These are phyloP conservation scores for Anolis sagrei DNA, from an alignment of 2,113 vertebrate genomes.

Conservation along the genomic window DNA sequence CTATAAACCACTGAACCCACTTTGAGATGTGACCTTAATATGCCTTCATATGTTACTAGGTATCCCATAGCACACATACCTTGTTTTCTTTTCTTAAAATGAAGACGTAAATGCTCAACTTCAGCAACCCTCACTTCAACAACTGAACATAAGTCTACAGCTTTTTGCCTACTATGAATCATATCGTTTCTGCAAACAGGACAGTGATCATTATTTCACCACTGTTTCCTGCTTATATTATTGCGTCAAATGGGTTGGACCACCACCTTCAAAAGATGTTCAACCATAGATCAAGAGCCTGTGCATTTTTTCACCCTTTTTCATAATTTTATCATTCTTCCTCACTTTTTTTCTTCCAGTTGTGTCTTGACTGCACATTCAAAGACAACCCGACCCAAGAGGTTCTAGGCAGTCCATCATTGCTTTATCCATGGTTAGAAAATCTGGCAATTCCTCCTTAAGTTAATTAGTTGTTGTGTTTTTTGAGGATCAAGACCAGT, in stretches of 20 bases:
- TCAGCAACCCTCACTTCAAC: constrained; percentile 27
- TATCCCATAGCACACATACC: neutral
- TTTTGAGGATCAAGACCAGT: constrained; percentile 16
- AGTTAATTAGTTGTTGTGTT: neutral
- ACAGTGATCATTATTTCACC: constrained; percentile 1
- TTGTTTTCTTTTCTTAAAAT: constrained; percentile 24
- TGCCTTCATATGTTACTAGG: neutral
- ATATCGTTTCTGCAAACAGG: neutral
- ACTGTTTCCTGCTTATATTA: neutral
- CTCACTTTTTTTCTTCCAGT: neutral
- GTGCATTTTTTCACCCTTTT: constrained; percentile 5
- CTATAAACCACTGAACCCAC: neutral
- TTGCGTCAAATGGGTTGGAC: constrained; percentile 1
- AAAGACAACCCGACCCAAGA: neutral
- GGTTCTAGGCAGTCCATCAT: neutral
- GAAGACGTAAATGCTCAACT: neutral
- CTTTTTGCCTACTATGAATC: constrained; percentile 1
- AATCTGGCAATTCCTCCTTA: neutral
- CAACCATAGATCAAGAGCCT: neutral
- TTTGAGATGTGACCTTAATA: neutral
- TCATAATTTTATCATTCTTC: neutral
- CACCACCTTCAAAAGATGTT: neutral
- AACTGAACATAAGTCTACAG: neutral
- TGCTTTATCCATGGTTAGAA: neutral
- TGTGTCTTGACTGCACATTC: constrained; percentile 3